Base-by-base conservation (phyloP, 2,113 vertebrate genomes). In the Ptilonorhynchus violaceus region DNA sequence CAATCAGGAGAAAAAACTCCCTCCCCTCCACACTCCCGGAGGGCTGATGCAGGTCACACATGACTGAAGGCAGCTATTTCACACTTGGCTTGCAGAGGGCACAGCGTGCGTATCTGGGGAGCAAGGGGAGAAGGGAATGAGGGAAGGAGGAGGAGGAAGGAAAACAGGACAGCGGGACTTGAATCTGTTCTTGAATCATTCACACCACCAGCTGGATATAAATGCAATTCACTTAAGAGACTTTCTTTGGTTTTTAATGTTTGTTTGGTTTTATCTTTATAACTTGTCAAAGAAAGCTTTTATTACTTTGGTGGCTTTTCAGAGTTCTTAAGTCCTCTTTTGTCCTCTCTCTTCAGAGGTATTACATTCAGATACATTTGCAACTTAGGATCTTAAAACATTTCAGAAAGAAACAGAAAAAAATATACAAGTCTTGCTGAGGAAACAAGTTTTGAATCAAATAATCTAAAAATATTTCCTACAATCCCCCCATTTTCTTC, bases 31-130 rank as follows among this genome's bases (percentile, higher is more conserved):
- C 0, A 1, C 20, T 94, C 88, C 73, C 0, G 0, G 41, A 62
- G 75, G 70, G 59, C 59, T 76, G 59, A 22, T 56, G 70, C 49
- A 73, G 85, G 94, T 95, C 92, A 92, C 79, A 90, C 63, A 73
- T 69, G 92, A 69, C 21, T 62, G 88, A 88, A 94, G 58, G 88
- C 91, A 83, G 70, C 70, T 90, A 93, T 96, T 97, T 97, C 94
- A 95, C 94, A 72, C 89, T 94, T 83, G 95, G 84, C 70, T 96
- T 94, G 85, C 69, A 79, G 63, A 93, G 85, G 59, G 63, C 78
- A 87, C 33, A 81, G 69, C 0, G 0, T 35, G 16, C 0, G 0
- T 21, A 4, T 35, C 83, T 52, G 47, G 70, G 50, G 50, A 87
- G 37, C 2, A 5, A 20, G 18, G 55, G 92, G 39, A 62, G 15